Conservation (phyloP, 2,113 vertebrate genomes). For the Tonatia bakeri region DNA sequence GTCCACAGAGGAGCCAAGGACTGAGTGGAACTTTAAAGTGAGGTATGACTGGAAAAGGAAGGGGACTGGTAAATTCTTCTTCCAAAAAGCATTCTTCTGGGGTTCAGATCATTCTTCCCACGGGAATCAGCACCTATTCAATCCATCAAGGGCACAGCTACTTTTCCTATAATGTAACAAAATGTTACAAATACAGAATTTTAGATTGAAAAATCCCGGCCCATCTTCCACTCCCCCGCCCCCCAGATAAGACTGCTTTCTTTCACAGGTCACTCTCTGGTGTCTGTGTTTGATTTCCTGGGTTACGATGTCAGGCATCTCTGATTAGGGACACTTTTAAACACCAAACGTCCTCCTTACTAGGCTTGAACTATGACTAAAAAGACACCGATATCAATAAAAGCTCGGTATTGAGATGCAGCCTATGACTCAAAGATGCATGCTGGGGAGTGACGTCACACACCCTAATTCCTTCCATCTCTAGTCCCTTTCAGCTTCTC, state of each 20-base stretch:
- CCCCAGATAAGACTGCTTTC: background rate
- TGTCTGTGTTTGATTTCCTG: background rate
- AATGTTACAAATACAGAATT: background rate
- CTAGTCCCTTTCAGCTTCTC: constrained; percentile 39
- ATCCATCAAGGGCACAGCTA: background rate
- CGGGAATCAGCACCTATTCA: background rate
- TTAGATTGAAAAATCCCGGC: background rate
- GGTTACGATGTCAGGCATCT: background rate
- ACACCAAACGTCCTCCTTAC: background rate
- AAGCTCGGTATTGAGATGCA: background rate
- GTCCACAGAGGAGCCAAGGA: background rate
- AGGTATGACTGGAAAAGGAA: background rate
- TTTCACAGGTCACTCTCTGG: background rate
- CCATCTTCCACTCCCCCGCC: background rate
- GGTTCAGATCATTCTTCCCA: background rate
- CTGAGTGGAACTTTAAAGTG: background rate
- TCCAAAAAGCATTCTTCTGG: background rate
- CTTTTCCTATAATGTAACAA: background rate
- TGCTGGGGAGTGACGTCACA: background rate
- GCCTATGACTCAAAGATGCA: constrained; percentile 3
- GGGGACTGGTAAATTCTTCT: background rate
- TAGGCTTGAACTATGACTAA: background rate
- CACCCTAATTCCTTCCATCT: constrained; percentile 23
- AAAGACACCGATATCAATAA: background rate
- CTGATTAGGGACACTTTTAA: background rate